These are phyloP conservation scores for Buceros bicornis DNA, from an alignment of 2,797 vertebrate genomes.

Conservation along the genomic window DNA sequence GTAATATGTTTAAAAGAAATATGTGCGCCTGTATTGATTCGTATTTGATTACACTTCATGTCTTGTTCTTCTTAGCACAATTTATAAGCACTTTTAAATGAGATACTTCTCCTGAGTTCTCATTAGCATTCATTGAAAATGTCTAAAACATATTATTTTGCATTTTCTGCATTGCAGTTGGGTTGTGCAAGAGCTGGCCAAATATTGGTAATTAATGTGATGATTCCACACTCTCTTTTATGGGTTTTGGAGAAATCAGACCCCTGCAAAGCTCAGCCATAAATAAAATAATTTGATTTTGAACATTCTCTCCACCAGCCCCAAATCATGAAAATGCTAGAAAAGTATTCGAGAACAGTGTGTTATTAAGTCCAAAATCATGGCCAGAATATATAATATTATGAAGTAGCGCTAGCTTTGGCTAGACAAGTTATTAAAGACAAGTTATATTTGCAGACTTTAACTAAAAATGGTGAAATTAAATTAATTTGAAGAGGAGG, in stretches of 20 bases:
- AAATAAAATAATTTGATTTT: background rate
- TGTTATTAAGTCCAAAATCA: background rate
- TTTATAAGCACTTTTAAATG: background rate
- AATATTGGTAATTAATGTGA: background rate
- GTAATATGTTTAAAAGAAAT: background rate
- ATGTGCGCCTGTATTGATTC: background rate
- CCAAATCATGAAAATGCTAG: background rate
- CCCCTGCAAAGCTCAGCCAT: background rate
- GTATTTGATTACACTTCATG: background rate
- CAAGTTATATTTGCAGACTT: background rate
- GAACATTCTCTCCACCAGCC: rapidly evolving
- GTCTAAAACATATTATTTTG: background rate
- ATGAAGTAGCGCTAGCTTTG: background rate
- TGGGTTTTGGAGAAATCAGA: background rate
- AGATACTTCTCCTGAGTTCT: background rate
- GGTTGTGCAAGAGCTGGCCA: background rate
- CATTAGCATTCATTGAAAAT: background rate
- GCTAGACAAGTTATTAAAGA: background rate
- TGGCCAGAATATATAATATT: background rate
- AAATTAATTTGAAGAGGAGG: background rate
- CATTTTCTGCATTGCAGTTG: background rate
- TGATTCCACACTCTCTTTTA: background rate
- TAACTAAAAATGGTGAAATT: background rate
- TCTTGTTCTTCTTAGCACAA: background rate
- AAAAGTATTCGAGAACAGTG: background rate